Conservation (phyloP, 2,888 invertebrate species). For the Lasiommata megera region DNA sequence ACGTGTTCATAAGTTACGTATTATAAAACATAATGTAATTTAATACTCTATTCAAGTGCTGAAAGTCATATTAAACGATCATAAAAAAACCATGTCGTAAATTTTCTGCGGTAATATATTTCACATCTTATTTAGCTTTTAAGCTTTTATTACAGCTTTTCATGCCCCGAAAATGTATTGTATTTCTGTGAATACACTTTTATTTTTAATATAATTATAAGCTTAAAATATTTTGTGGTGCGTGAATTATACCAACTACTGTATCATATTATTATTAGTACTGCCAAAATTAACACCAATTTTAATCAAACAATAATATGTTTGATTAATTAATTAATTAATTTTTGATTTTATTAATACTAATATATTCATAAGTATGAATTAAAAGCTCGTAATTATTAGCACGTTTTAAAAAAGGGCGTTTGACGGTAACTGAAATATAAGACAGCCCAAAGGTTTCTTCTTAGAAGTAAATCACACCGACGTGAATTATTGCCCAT, state of each 20-base stretch:
- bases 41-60: conserved; percentile 6
- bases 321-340: no score
- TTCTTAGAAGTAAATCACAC: neutral
- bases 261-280: no score
- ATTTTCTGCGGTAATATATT: conserved; percentile 4
- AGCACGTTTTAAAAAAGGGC: no score
- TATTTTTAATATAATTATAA: neutral
- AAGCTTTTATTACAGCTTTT: neutral
- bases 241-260: neutral
- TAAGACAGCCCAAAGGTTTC: no score
- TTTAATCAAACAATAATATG: no score
- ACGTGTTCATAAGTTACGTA: neutral
- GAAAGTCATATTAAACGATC: neutral
- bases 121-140: neutral
- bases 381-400: no score
- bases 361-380: no score
- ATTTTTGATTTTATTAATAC: no score
- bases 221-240: neutral
- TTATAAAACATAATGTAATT: conserved; percentile 3
- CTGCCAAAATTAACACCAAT: no score
- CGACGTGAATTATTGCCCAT: neutral
- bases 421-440: no score
- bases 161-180: neutral
- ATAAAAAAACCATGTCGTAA: neutral
- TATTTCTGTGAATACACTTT: neutral